Evolutionary conservation across 2,113 vertebrate genomes (phyloP).

Genomic region (Oncorhynchus mykiss): DNA sequence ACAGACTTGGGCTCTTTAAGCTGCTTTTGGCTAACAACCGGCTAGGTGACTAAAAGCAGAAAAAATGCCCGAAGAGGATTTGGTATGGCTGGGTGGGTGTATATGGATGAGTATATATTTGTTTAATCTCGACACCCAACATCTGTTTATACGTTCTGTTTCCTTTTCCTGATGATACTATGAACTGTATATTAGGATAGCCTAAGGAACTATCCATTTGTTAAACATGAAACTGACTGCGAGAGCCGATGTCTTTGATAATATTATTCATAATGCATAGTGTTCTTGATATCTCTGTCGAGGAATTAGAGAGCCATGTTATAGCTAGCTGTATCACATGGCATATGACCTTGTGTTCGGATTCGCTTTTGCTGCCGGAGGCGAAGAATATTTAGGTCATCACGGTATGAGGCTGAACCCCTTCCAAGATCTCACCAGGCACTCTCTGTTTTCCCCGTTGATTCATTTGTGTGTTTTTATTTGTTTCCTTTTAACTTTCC

Average conservation of each 20-base stretch:
- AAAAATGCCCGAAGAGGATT: constrained; percentile 15
- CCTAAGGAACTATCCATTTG: no score
- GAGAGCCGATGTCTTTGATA: no score
- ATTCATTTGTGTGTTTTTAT: not conserved
- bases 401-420: constrained; percentile 23
- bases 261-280: no score
- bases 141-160: no score
- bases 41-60: not conserved
- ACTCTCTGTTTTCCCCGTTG: constrained; percentile 1
- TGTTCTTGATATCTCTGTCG: no score
- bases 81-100: not conserved
- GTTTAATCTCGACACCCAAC: no score
- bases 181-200: no score
- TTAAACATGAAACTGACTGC: no score
- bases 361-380: constrained; percentile 11
- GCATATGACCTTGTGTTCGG: constrained; percentile 20
- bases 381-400: constrained; percentile 43
- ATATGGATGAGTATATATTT: no score
- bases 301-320: no score
- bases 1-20: not conserved
- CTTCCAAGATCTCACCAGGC: constrained; percentile 30
- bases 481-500: no score
- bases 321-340: not conserved
- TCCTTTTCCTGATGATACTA: no score
- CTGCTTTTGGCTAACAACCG: constrained; percentile 1